Percentiles rank a stretch among this genome's conserved stretches.
Conservation (phyloP, 2,113 vertebrate genomes). For the Nesogale talazaci region DNA sequence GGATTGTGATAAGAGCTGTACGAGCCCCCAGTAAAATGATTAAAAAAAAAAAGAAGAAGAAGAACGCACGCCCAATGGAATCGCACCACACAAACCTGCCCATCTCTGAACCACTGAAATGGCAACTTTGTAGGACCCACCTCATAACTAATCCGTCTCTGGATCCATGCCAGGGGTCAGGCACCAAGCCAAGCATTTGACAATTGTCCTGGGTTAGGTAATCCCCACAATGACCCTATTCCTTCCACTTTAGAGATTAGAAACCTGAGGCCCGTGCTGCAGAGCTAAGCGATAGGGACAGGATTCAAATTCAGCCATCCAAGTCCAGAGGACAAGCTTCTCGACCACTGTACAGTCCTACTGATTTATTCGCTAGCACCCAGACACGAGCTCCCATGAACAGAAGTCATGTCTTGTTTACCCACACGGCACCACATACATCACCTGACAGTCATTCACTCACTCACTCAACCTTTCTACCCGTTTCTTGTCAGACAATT, state of each 20-base stretch:
- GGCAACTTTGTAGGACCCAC: not conserved
- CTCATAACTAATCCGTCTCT: constrained; percentile 16
- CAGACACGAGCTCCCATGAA: not conserved
- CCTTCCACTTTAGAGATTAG: constrained; percentile 46
- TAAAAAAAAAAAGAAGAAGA: not conserved
- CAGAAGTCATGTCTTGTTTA: not conserved
- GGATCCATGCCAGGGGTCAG: constrained; percentile 15
- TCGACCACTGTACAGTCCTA: not conserved
- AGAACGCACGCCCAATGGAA: not conserved
- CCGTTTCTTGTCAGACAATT: not conserved
- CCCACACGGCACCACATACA: not conserved
- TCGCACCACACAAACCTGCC: constrained; percentile 2
- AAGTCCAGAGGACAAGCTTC: not conserved
- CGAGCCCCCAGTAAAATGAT: too few relatives aligned
- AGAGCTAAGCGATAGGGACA: not conserved
- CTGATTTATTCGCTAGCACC: constrained; percentile 13
- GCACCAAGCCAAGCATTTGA: constrained; percentile 18
- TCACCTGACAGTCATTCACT: not conserved
- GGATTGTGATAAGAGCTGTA: too few relatives aligned
- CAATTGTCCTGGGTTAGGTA: not conserved
- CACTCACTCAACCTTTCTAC: not conserved
- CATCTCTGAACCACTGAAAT: constrained; percentile 43
- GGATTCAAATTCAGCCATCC: constrained; percentile 34
- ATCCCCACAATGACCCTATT: not conserved
- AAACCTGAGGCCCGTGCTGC: not conserved